phyloP scores from a whole-genome alignment of 30 jellyfish, hydroid and myxozoan species.

The Aurelia sp. region DNA sequence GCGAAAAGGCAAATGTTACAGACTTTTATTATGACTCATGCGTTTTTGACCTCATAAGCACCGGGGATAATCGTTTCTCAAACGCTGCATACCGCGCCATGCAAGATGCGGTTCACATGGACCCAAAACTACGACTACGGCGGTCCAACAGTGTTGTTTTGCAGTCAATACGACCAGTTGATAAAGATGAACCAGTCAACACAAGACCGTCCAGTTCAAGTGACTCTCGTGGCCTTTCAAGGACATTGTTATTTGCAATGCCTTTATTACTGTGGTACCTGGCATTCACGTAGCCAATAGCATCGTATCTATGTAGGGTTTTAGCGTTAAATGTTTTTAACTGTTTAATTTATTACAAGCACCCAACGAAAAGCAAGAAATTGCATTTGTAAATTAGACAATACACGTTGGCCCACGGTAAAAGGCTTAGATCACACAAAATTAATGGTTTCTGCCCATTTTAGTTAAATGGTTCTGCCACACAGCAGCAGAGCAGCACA shows the following conservation, averaged over 20 bases:
- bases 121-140: slow-evolving; percentile 84
- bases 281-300: slow-evolving; percentile 20
- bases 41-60: slow-evolving; percentile 87
- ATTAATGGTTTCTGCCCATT: background rate
- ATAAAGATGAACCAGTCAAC: background rate
- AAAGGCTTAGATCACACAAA: background rate
- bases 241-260: slow-evolving; percentile 31
- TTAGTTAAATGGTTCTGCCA: too few species aligned
- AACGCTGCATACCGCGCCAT: slow-evolving; percentile 88
- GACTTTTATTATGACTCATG: slow-evolving; percentile 94
- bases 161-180: slow-evolving; percentile 9
- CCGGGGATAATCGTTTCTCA: slow-evolving; percentile 87
- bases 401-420: slow-evolving; percentile 4
- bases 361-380: slow-evolving; percentile 39
- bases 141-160: slow-evolving; percentile 86
- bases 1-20: slow-evolving; percentile 72
- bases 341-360: slow-evolving; percentile 65
- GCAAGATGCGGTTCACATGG: slow-evolving; percentile 84
- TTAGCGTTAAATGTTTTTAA: slow-evolving; percentile 47
- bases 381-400: background rate
- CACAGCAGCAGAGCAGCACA: background rate
- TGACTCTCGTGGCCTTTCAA: background rate
- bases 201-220: background rate
- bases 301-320: slow-evolving; percentile 15
- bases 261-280: slow-evolving; percentile 10